Percentiles rank a stretch among this genome's conserved stretches.
Evolutionary conservation across 2,888 invertebrate species (phyloP).

Genomic region (Parnassius smintheus): DNA sequence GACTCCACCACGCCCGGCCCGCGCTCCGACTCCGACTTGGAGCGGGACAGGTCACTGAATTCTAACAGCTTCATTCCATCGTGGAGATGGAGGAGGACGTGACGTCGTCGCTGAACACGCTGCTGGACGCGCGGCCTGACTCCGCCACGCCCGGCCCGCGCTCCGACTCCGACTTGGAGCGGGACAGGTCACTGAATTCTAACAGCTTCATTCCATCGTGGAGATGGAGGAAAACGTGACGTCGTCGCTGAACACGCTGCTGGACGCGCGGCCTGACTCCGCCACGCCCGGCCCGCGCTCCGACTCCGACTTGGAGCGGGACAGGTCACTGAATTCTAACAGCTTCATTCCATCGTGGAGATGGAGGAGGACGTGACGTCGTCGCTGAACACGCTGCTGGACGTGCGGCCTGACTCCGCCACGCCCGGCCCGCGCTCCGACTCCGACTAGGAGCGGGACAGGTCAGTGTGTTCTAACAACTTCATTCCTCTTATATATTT

Average conservation of each 20-base stretch:
- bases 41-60: conserved; percentile 58
- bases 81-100: conserved; percentile 96
- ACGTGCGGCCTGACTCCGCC: conserved; percentile 84
- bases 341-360: conserved; percentile 82
- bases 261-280: conserved; percentile 87
- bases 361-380: conserved; percentile 96
- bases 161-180: conserved; percentile 57
- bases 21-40: conserved; percentile 56
- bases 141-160: conserved; percentile 69
- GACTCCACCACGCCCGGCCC: conserved; percentile 74
- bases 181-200: too few species aligned
- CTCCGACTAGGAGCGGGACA: conserved; percentile 48
- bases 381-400: conserved; percentile 93
- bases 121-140: conserved; percentile 88
- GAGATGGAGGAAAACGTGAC: conserved; percentile 97
- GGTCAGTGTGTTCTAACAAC: not conserved
- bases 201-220: conserved; percentile 68
- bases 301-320: conserved; percentile 59
- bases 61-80: conserved; percentile 41
- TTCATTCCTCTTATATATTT: not conserved
- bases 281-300: conserved; percentile 66
- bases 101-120: conserved; percentile 94
- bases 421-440: conserved; percentile 64
- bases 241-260: conserved; percentile 93
- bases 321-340: conserved; percentile 48